A percentile compares a stretch with the other conserved stretches of the same genome.
These are phyloP conservation scores for Crematogaster levior DNA, from an alignment of 2,888 invertebrate genomes.

Conservation along the genomic window DNA sequence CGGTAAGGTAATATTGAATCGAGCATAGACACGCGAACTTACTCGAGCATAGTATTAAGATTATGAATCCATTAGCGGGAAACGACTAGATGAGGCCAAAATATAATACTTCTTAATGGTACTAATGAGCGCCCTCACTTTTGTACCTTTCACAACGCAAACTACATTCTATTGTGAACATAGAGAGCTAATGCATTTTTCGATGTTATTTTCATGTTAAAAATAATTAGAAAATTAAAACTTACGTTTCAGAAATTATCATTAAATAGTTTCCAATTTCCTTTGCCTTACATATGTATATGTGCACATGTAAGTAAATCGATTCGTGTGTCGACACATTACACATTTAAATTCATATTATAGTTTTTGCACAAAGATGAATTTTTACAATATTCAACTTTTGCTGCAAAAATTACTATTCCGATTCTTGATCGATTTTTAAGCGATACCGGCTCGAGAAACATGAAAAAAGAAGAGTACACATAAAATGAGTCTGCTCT, in stretches of 20 bases:
- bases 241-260: not conserved
- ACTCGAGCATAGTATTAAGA: slow-evolving; percentile 77
- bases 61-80: slow-evolving; percentile 82
- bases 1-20: slow-evolving; percentile 76
- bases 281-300: not conserved
- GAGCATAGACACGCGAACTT: slow-evolving; percentile 78
- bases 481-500: slow-evolving; percentile 7
- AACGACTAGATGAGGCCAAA: slow-evolving; percentile 72
- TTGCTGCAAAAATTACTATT: not conserved
- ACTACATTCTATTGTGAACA: not conserved
- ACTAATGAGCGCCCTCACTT: slow-evolving; percentile 69
- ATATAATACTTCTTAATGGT: slow-evolving; percentile 69
- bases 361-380: not conserved
- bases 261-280: not conserved
- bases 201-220: not conserved
- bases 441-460: slow-evolving; percentile 16
- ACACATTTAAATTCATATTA: not conserved
- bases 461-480: not conserved
- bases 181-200: slow-evolving; percentile 6
- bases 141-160: slow-evolving; percentile 54
- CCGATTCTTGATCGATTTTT: slow-evolving; percentile 35
- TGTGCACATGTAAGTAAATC: too few species aligned
- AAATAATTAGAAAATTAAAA: not conserved
- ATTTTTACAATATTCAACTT: not conserved
- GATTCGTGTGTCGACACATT: too few species aligned